A percentile compares a stretch with the other conserved stretches of the same genome.
Evolutionary conservation across 2,113 vertebrate genomes (phyloP).

Genomic region (Brachyistius frenatus): DNA sequence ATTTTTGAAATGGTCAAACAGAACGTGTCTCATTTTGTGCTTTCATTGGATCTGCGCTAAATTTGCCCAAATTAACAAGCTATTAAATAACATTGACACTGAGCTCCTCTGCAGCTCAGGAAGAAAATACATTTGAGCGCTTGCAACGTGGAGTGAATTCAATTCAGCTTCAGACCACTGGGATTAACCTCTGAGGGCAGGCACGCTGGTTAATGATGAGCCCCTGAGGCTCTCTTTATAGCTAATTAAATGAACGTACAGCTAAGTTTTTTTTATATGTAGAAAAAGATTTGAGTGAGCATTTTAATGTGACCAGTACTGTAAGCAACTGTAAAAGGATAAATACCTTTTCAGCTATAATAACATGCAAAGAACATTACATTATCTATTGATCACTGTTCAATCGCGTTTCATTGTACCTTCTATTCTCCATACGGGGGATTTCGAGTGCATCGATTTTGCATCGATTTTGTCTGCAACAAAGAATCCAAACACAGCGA

Average conservation of each 20-base stretch:
- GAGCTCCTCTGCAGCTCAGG: conserved; percentile 35
- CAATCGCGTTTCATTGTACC: no score
- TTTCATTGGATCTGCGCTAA: conserved; percentile 21
- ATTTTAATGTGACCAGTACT: no score
- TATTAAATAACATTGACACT: conserved; percentile 49
- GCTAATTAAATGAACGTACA: conserved; percentile 58
- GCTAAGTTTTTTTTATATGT: background rate
- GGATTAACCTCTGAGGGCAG: conserved; percentile 48
- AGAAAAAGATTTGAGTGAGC: no score
- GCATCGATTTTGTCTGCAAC: no score
- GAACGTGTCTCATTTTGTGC: conserved; percentile 26
- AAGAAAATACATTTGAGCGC: conserved; percentile 31
- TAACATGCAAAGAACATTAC: no score
- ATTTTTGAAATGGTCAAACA: conserved; percentile 22
- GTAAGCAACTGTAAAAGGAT: no score
- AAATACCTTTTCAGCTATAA: no score
- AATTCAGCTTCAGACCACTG: conserved; percentile 31
- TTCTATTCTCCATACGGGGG: no score
- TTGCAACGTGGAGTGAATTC: conserved; percentile 17
- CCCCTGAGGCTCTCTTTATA: conserved; percentile 31
- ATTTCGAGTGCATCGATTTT: no score
- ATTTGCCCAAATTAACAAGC: conserved; percentile 55
- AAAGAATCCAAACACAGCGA: no score
- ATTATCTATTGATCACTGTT: no score
- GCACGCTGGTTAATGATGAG: conserved; percentile 50